A percentile compares a stretch with the other conserved stretches of the same genome.
phyloP scores from a whole-genome alignment of 2,113 vertebrate genomes.

The Hassar affinis region DNA sequence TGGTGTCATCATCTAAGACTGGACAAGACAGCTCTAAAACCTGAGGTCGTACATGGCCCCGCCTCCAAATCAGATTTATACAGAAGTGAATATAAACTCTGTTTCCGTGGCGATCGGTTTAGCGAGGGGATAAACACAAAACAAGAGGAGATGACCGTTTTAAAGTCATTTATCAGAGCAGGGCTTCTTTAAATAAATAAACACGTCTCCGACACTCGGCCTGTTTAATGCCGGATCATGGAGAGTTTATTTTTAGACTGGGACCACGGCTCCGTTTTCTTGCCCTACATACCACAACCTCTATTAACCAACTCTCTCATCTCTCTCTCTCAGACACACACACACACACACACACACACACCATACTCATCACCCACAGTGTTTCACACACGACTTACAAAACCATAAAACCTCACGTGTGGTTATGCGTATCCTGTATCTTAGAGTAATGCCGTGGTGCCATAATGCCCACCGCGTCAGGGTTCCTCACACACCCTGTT shows the following conservation, averaged over 20 bases:
- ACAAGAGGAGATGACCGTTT: background rate
- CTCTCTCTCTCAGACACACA: background rate
- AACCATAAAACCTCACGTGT: too few species aligned
- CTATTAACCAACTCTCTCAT: constrained; percentile 5
- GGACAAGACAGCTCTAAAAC: too few species aligned
- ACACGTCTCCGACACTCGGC: background rate
- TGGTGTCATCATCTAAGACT: too few species aligned
- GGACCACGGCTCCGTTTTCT: background rate
- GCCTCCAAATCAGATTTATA: background rate
- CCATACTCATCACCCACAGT: too few species aligned
- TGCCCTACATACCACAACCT: constrained; percentile 32
- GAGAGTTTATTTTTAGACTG: constrained; percentile 39
- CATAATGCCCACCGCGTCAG: too few species aligned
- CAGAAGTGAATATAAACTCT: background rate
- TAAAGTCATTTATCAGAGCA: background rate
- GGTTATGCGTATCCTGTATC: too few species aligned
- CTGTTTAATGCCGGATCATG: background rate
- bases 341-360: background rate
- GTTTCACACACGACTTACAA: too few species aligned
- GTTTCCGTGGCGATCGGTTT: background rate
- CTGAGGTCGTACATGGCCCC: too few species aligned
- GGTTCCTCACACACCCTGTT: too few species aligned
- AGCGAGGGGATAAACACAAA: background rate
- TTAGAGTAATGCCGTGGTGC: too few species aligned
- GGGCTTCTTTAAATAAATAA: background rate